Conservation (phyloP, 2,888 invertebrate genomes). For the Oligia latruncula region DNA sequence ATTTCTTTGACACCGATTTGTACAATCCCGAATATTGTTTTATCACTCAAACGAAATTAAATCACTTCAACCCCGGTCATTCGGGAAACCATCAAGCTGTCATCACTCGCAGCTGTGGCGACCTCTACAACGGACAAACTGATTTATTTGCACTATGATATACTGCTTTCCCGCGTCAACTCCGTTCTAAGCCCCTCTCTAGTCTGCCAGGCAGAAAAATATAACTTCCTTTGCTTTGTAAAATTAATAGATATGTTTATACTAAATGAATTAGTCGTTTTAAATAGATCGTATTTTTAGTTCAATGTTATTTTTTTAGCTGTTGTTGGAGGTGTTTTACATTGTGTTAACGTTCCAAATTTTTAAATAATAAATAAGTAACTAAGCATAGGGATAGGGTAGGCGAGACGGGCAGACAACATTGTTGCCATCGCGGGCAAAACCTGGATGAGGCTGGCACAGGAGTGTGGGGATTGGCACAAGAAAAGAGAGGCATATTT, state of each 20-base stretch:
- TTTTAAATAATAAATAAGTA: not conserved
- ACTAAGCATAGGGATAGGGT: not conserved
- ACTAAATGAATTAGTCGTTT: conserved; percentile 42
- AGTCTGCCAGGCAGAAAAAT: conserved; percentile 35
- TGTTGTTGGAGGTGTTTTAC: conserved; percentile 12
- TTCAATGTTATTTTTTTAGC: conserved; percentile 14
- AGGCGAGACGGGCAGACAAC: no score
- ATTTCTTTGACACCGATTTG: not conserved
- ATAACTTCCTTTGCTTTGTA: conserved; percentile 51
- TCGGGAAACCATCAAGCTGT: conserved; percentile 51
- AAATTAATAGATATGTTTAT: conserved; percentile 55
- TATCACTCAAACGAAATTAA: conserved; percentile 30
- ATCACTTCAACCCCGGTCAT: conserved; percentile 45
- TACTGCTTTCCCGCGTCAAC: conserved; percentile 23
- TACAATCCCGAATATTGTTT: conserved; percentile 21
- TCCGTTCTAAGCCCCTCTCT: not conserved
- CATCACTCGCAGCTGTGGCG: conserved; percentile 50
- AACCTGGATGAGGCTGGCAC: no score
- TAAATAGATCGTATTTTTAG: conserved; percentile 44
- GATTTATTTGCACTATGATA: conserved; percentile 52
- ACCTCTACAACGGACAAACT: conserved; percentile 51
- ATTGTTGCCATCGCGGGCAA: no score
- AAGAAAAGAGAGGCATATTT: no score
- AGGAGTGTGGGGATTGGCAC: no score
- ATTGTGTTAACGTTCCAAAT: conserved; percentile 8